These are phyloP conservation scores for Fundulus diaphanus DNA, from an alignment of 2,797 vertebrate genomes.

Conservation along the genomic window DNA sequence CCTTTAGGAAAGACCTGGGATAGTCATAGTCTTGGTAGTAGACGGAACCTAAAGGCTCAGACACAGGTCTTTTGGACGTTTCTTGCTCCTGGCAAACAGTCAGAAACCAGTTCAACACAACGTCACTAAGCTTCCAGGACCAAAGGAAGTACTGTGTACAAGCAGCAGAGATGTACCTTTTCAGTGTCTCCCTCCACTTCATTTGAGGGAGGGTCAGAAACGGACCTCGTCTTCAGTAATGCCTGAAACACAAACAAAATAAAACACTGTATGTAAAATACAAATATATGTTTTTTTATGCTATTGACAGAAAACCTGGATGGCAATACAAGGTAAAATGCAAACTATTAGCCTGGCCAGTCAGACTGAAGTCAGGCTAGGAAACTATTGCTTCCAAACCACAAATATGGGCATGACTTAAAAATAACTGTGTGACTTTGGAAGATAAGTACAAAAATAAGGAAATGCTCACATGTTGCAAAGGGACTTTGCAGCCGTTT, in stretches of 20 bases:
- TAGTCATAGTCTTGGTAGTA: constrained; percentile 57
- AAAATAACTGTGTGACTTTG: background rate
- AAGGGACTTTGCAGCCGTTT: background rate
- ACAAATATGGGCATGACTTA: background rate
- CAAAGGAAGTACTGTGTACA: background rate
- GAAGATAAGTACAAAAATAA: background rate
- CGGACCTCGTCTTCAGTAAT: constrained; percentile 32
- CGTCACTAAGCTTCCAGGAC: background rate
- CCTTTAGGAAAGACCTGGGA: constrained; percentile 10
- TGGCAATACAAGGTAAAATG: background rate
- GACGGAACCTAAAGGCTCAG: constrained; percentile 42
- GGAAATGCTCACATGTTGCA: background rate
- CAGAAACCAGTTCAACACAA: constrained; percentile 10
- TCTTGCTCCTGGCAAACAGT: constrained; percentile 23
- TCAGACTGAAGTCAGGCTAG: too few relatives aligned
- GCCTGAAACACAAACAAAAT: constrained; percentile 28
- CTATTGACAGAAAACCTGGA: background rate
- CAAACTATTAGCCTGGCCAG: too few relatives aligned
- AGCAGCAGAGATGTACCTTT: background rate
- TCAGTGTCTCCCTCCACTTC: background rate
- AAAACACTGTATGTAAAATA: too few relatives aligned
- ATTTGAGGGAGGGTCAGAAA: constrained; percentile 51
- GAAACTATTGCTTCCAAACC: background rate
- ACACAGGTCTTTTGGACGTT: constrained; percentile 9
- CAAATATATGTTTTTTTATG: background rate